Conservation (phyloP, 2,113 vertebrate genomes). For the Laterallus jamaicensis region DNA sequence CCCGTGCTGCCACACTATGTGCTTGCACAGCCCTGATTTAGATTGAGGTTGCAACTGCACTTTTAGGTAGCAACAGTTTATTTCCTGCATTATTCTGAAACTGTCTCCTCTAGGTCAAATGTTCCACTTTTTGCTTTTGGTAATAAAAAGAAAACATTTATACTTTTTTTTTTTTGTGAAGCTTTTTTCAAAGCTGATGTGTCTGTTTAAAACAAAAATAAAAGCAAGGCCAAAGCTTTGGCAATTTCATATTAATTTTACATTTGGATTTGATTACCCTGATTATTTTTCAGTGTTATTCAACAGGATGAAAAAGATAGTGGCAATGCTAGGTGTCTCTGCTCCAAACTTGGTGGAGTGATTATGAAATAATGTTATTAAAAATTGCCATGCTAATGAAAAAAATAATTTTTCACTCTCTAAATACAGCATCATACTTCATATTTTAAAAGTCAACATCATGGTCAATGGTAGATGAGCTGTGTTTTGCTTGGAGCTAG, state of each 20-base stretch:
- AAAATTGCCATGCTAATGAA: neutral
- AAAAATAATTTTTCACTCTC: neutral
- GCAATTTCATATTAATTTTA: neutral
- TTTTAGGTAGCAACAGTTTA: neutral
- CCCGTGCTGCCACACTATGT: neutral
- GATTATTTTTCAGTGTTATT: neutral
- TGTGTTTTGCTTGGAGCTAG: neutral
- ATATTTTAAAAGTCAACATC: neutral
- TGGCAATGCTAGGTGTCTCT: neutral
- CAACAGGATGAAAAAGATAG: neutral
- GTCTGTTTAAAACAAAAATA: neutral
- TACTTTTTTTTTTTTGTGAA: neutral
- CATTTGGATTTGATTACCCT: neutral
- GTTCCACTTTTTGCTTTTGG: neutral
- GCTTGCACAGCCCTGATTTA: neutral
- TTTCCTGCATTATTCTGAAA: neutral
- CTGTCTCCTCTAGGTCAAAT: neutral
- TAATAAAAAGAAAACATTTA: neutral
- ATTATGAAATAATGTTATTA: conserved; percentile 14
- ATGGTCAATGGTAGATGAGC: neutral
- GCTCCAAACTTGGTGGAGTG: neutral
- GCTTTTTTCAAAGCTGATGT: neutral
- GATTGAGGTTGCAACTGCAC: neutral
- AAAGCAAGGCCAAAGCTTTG: neutral
- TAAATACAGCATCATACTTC: neutral